Conservation (phyloP, 1,140 invertebrate species). For the Lucilia sericata region DNA sequence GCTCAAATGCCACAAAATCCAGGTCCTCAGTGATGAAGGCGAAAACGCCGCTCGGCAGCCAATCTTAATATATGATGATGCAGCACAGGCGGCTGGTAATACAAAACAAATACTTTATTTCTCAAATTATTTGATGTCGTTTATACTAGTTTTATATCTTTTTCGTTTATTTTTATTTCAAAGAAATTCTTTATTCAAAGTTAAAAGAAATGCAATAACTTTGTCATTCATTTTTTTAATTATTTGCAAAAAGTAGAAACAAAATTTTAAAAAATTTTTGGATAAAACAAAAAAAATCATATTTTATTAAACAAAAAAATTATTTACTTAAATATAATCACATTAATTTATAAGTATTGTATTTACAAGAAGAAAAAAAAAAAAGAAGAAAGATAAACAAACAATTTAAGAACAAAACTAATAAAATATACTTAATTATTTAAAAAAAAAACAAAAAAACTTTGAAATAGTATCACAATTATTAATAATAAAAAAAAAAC, state of each 20-base stretch:
- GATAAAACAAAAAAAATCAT: background rate
- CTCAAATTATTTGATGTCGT: background rate
- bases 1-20: conserved; percentile 61
- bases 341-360: conserved; percentile 8
- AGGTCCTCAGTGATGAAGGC: conserved; percentile 67
- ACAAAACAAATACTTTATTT: background rate
- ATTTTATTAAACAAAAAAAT: conserved; percentile 20
- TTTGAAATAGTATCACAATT: background rate
- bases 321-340: conserved; percentile 25
- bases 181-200: background rate
- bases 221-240: background rate
- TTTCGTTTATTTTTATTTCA: background rate
- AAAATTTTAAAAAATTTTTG: background rate
- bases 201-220: background rate
- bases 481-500: background rate
- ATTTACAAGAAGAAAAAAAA: conserved; percentile 3
- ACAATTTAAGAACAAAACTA: conserved; percentile 3
- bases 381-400: background rate
- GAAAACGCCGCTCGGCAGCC: conserved; percentile 64
- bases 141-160: background rate
- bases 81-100: conserved; percentile 43
- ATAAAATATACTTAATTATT: conserved; percentile 17
- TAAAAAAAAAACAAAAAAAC: background rate
- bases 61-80: conserved; percentile 45
- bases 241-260: background rate